Evolutionary conservation across 2,888 invertebrate species (phyloP).

Genomic region (Ceraclea dissimilis): DNA sequence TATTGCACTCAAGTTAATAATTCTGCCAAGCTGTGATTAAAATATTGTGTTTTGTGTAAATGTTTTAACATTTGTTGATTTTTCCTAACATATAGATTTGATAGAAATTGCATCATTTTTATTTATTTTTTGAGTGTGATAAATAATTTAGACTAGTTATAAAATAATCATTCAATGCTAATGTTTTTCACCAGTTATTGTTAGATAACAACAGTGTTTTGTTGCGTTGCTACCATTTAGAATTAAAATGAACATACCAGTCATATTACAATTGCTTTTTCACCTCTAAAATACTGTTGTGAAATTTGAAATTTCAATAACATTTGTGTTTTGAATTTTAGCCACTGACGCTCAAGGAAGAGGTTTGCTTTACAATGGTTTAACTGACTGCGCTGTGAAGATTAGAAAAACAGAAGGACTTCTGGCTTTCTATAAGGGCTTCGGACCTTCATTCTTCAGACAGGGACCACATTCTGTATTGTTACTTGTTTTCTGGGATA

Average conservation of each 20-base stretch:
- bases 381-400: conserved; percentile 70
- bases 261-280: too few relatives aligned
- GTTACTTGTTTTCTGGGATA: conserved; percentile 83
- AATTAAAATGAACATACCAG: too few relatives aligned
- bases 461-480: conserved; percentile 88
- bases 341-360: conserved; percentile 57
- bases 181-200: too few relatives aligned
- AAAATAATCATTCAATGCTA: too few relatives aligned
- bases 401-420: conserved; percentile 70
- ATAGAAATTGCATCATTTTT: background rate
- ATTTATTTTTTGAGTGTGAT: too few relatives aligned
- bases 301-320: background rate
- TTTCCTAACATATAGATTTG: background rate
- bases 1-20: too few relatives aligned
- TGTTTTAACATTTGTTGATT: background rate
- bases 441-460: conserved; percentile 82
- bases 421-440: conserved; percentile 84
- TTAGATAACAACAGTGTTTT: too few relatives aligned
- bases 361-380: conserved; percentile 63
- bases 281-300: too few relatives aligned
- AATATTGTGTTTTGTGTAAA: background rate
- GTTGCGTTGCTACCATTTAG: too few relatives aligned
- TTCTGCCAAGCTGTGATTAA: too few relatives aligned
- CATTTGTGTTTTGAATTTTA: conserved; percentile 31
- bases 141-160: too few relatives aligned